Evolutionary conservation across 64 coral and sea anemone genomes (phyloP).

Genomic region (Stichodactyla mertensii): DNA sequence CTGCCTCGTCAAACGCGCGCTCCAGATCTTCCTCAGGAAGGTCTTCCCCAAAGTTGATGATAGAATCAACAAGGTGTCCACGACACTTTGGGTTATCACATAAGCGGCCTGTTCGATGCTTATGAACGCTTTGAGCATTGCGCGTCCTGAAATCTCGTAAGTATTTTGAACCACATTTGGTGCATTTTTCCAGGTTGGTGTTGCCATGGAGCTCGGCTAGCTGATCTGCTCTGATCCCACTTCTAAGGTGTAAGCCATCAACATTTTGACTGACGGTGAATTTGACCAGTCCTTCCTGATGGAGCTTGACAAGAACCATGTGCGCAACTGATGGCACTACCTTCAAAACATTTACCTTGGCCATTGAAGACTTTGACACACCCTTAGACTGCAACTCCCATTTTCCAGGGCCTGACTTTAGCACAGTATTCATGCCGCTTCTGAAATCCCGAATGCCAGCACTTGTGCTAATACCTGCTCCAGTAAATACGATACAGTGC

Average conservation of each 20-base stretch:
- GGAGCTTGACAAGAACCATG: slow-evolving; percentile 82
- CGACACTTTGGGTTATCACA: slow-evolving; percentile 55
- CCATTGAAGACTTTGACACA: neutral
- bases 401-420: slow-evolving; percentile 67
- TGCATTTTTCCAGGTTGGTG: slow-evolving; percentile 51
- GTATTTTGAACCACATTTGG: slow-evolving; percentile 53
- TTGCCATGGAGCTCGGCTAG: neutral
- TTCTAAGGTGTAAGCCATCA: slow-evolving; percentile 62
- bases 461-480: slow-evolving; percentile 78
- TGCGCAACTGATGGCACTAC: slow-evolving; percentile 80
- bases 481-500: slow-evolving; percentile 79
- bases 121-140: slow-evolving; percentile 63
- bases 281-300: slow-evolving; percentile 72
- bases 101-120: slow-evolving; percentile 54
- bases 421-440: slow-evolving; percentile 67
- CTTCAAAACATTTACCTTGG: slow-evolving; percentile 23
- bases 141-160: slow-evolving; percentile 67
- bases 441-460: slow-evolving; percentile 79
- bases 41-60: slow-evolving; percentile 76
- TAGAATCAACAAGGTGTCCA: slow-evolving; percentile 75
- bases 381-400: slow-evolving; percentile 73
- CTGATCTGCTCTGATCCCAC: slow-evolving; percentile 9
- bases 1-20: slow-evolving; percentile 44
- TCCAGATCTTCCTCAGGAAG: slow-evolving; percentile 54
- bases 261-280: slow-evolving; percentile 74